These are phyloP conservation scores for Sebastolobus alascanus DNA, from an alignment of 2,797 vertebrate genomes.

Conservation along the genomic window DNA sequence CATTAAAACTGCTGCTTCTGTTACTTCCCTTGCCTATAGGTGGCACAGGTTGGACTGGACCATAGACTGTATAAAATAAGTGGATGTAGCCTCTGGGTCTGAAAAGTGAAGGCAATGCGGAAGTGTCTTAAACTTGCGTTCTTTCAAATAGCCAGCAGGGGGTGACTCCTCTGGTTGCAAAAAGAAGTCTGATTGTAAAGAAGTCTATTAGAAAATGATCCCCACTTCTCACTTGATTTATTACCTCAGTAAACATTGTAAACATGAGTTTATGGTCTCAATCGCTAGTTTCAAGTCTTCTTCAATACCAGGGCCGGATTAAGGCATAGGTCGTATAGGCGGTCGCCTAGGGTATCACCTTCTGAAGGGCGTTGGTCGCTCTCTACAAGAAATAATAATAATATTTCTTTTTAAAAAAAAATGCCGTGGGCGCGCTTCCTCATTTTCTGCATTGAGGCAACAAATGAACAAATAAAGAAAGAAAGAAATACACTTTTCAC, in stretches of 20 bases:
- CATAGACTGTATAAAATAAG: neutral
- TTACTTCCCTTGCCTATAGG: neutral
- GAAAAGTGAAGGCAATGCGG: neutral
- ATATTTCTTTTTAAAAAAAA: accelerated
- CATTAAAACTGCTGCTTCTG: neutral
- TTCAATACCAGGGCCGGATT: too few species aligned
- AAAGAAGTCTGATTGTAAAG: neutral
- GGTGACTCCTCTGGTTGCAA: neutral
- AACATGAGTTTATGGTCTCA: neutral
- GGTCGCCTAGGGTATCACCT: too few species aligned
- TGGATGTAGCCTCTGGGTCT: neutral
- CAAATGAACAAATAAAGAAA: too few species aligned
- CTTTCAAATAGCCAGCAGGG: neutral
- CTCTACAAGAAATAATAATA: too few species aligned
- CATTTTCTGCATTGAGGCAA: too few species aligned
- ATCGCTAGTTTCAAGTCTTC: too few species aligned
- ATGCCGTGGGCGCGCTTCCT: too few species aligned
- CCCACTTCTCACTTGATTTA: neutral
- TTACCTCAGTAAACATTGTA: neutral
- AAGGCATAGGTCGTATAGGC: too few species aligned
- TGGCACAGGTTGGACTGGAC: neutral
- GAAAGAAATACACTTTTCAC: too few species aligned
- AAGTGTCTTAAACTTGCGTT: neutral
- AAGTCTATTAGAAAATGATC: neutral
- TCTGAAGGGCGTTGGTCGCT: too few species aligned